These are phyloP conservation scores for Hemiprocne comata DNA, from an alignment of 2,113 vertebrate genomes.

Conservation along the genomic window DNA sequence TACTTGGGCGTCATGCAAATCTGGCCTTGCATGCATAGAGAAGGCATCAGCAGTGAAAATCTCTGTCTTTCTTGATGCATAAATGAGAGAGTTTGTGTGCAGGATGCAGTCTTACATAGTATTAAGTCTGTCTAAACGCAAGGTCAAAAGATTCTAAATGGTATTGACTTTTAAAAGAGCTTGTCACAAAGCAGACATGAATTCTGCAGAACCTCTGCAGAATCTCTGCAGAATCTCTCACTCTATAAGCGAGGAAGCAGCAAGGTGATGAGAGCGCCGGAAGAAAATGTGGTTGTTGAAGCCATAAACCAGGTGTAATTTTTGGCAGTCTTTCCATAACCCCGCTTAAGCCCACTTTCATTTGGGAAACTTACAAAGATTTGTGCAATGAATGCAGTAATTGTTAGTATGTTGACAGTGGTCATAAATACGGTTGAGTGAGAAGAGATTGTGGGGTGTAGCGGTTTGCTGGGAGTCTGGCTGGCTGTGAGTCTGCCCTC, in stretches of 20 bases:
- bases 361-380: neutral
- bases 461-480: neutral
- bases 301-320: slow-evolving; percentile 1
- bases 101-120: neutral
- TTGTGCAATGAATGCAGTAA: neutral
- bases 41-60: slow-evolving; percentile 2
- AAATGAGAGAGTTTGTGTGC: slow-evolving; percentile 1
- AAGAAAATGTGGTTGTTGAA: neutral
- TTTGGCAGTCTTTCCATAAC: slow-evolving; percentile 5
- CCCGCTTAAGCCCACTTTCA: neutral
- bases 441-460: neutral
- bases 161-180: slow-evolving; percentile 30
- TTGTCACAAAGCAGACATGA: slow-evolving; percentile 5
- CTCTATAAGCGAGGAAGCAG: neutral
- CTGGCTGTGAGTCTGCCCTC: neutral
- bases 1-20: neutral
- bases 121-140: slow-evolving; percentile 19
- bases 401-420: neutral
- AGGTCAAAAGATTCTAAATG: slow-evolving; percentile 36
- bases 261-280: neutral
- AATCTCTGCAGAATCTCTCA: neutral
- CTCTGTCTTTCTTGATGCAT: neutral
- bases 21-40: neutral
- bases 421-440: neutral
- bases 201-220: slow-evolving; percentile 28